These are phyloP conservation scores for Uropsilus gracilis DNA, from an alignment of 2,113 vertebrate species.

Conservation along the genomic window DNA sequence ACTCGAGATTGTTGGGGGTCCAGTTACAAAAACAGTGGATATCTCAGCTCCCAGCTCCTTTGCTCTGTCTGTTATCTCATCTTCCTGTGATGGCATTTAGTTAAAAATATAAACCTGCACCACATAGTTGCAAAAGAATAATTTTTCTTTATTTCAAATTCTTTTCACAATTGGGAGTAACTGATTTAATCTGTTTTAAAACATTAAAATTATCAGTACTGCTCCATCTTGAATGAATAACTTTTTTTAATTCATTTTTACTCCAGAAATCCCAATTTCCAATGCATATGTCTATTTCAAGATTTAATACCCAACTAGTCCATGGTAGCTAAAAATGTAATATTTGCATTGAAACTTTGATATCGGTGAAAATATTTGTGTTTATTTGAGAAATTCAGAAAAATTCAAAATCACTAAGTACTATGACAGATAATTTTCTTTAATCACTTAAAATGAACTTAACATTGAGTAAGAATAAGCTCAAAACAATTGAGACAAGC, in stretches of 20 bases:
- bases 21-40: neutral
- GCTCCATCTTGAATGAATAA: neutral
- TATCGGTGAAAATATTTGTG: neutral
- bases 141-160: neutral
- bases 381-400: neutral
- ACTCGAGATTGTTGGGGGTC: neutral
- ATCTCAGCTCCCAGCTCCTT: neutral
- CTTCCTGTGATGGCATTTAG: neutral
- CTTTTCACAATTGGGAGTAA: neutral
- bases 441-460: neutral
- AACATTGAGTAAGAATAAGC: neutral
- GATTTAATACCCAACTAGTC: neutral
- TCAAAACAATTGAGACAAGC: neutral
- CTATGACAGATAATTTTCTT: neutral
- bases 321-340: neutral
- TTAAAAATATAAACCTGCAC: neutral
- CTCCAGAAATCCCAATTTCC: neutral
- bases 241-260: neutral
- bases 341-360: neutral
- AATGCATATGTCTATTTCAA: neutral
- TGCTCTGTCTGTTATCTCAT: neutral
- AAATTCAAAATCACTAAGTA: neutral
- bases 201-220: neutral
- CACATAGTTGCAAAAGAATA: neutral
- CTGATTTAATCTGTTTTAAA: neutral